phyloP scores from a whole-genome alignment of 37 sponge, comb jelly and placozoan species.

The Aplysina aerophoba region DNA sequence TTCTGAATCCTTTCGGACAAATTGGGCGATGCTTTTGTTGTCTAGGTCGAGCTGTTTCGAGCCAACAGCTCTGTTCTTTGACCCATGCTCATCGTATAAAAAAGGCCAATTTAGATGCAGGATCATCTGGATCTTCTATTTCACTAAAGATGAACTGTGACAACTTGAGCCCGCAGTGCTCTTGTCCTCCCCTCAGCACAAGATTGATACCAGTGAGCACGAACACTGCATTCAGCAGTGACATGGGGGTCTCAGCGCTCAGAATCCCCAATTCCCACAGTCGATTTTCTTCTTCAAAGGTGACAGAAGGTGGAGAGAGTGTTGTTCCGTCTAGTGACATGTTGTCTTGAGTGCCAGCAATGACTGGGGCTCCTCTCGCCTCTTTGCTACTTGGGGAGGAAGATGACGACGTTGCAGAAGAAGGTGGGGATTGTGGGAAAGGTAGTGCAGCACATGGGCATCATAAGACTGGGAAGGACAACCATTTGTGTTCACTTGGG shows the following conservation, averaged over 20 bases:
- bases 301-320: no score
- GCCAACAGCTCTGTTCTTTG: constrained; percentile 6
- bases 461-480: no score
- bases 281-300: constrained; percentile 9
- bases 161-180: neutral
- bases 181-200: neutral
- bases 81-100: neutral
- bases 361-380: no score
- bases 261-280: constrained; percentile 1
- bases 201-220: constrained; percentile 11
- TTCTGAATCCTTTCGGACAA: neutral
- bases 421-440: no score
- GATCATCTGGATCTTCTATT: neutral
- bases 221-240: neutral
- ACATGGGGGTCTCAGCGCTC: neutral
- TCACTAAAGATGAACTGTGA: constrained; percentile 16
- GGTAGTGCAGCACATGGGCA: no score
- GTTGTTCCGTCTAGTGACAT: no score
- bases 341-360: no score
- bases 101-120: no score
- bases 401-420: no score
- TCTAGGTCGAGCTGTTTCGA: neutral
- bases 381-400: no score
- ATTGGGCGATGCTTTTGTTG: neutral
- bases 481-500: no score